These are phyloP conservation scores for Zelostemma sp. DNA, from an alignment of 1,140 invertebrate species.

Conservation along the genomic window DNA sequence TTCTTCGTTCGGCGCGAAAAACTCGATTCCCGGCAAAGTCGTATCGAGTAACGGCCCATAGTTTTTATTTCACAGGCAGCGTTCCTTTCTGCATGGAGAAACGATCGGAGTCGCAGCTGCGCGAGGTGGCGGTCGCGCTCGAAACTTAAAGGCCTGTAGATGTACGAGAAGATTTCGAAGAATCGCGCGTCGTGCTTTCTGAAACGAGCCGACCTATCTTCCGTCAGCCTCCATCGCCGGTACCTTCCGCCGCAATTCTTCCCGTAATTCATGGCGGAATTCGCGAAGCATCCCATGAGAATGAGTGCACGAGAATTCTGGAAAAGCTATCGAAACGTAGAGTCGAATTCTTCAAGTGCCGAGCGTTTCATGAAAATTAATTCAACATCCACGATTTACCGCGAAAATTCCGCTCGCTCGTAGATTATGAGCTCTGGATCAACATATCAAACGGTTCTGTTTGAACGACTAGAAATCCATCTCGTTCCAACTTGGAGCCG, in stretches of 20 bases:
- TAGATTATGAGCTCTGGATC: no score
- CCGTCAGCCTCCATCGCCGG: conserved; percentile 32
- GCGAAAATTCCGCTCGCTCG: no score
- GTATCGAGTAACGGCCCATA: conserved; percentile 37
- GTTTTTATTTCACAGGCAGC: conserved; percentile 18
- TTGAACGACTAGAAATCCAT: no score
- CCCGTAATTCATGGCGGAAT: conserved; percentile 16
- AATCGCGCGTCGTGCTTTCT: conserved; percentile 35
- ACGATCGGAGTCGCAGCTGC: conserved; percentile 34
- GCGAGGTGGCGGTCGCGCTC: conserved; percentile 36
- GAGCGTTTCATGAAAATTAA: conserved; percentile 14
- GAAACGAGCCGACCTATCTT: conserved; percentile 39
- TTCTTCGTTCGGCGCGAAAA: conserved; percentile 17
- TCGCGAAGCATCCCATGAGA: not conserved
- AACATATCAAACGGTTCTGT: no score
- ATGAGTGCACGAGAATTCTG: not conserved
- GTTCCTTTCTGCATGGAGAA: conserved; percentile 15
- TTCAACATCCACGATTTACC: no score
- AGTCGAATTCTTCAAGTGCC: not conserved
- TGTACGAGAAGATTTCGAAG: conserved; percentile 33
- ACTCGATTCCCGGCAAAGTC: conserved; percentile 31
- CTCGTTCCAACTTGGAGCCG: no score
- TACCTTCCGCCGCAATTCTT: conserved; percentile 6
- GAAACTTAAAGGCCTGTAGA: conserved; percentile 34
- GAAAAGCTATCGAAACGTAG: not conserved